Percentiles rank a stretch among this genome's conserved stretches.
Conservation (phyloP, 2,797 vertebrate species). For the Cyprinella venusta region DNA sequence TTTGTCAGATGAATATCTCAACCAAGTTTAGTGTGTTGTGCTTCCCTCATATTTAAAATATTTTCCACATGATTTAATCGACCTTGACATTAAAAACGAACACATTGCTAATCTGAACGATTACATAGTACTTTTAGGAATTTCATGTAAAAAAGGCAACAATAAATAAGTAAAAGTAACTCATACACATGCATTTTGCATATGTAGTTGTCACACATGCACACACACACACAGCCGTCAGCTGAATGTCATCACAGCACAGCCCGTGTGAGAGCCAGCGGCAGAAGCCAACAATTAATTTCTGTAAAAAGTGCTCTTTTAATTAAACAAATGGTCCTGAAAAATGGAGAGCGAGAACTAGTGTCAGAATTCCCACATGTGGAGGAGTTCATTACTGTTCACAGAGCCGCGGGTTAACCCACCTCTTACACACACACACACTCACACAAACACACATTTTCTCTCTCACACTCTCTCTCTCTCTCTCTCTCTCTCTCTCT, state of each 20-base stretch:
- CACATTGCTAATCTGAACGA: no score
- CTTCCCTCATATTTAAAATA: no score
- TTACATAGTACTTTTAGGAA: no score
- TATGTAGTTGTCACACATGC: neutral
- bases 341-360: constrained; percentile 63
- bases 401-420: constrained; percentile 64
- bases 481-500: neutral
- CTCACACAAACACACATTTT: constrained; percentile 12
- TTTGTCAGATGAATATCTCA: no score
- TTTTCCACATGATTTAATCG: no score
- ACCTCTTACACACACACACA: constrained; percentile 26
- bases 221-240: constrained; percentile 41
- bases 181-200: no score
- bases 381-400: constrained; percentile 76
- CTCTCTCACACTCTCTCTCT: neutral
- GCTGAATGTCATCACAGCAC: constrained; percentile 65
- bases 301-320: constrained; percentile 75
- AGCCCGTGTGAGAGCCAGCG: constrained; percentile 64
- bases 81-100: no score
- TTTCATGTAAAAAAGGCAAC: no score
- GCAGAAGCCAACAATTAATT: constrained; percentile 66
- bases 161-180: no score
- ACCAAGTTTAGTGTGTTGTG: no score
- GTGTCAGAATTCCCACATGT: constrained; percentile 66
- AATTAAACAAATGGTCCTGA: constrained; percentile 76